These are phyloP conservation scores for Lemur catta DNA, from an alignment of 2,797 vertebrate species.

Conservation along the genomic window DNA sequence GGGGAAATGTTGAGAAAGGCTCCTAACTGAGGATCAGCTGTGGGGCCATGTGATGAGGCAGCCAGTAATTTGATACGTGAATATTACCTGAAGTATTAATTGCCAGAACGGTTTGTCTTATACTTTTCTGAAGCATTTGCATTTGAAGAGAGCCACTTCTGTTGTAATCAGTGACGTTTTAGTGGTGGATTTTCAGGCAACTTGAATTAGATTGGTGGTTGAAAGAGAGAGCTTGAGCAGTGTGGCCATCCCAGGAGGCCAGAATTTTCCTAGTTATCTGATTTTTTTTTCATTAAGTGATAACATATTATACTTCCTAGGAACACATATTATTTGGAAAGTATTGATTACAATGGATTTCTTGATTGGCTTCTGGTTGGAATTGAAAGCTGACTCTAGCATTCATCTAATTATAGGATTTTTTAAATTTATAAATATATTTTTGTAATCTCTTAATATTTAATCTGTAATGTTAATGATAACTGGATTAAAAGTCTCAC, in stretches of 20 bases:
- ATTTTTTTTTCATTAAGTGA: background rate
- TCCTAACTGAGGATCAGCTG: too few relatives aligned
- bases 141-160: background rate
- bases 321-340: background rate
- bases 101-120: background rate
- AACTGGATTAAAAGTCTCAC: background rate
- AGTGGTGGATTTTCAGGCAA: background rate
- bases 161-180: background rate
- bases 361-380: background rate
- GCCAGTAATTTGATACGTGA: background rate
- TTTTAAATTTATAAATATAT: background rate
- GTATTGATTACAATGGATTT: background rate
- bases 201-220: background rate
- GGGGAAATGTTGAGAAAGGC: background rate
- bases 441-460: constrained; percentile 27
- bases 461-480: constrained; percentile 44
- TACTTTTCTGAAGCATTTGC: background rate
- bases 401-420: background rate
- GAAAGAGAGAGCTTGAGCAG: background rate
- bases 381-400: background rate
- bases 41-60: background rate
- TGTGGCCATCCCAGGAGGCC: background rate
- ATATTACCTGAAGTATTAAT: background rate
- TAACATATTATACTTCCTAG: background rate
- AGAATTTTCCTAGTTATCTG: background rate